Evolutionary conservation across 1,140 invertebrate genomes (phyloP).

Genomic region (Zaprionus taronus): DNA sequence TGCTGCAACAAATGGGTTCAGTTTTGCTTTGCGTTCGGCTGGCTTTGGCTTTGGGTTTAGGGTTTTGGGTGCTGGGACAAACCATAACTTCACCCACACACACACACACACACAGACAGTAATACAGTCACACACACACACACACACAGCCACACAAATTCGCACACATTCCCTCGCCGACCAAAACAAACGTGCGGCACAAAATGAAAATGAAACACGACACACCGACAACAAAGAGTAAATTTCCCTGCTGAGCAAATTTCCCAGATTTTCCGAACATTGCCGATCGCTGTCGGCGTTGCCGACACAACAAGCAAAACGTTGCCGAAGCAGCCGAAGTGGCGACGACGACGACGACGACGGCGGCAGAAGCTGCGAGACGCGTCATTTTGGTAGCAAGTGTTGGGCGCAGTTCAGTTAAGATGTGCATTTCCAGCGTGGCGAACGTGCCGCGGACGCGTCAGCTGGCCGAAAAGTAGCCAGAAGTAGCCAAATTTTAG

Average conservation of each 20-base stretch:
- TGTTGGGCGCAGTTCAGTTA: slow-evolving; percentile 70
- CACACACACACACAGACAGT: slow-evolving; percentile 37
- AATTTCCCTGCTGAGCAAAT: slow-evolving; percentile 56
- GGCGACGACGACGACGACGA: slow-evolving; percentile 15
- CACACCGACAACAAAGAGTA: slow-evolving; percentile 8
- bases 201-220: slow-evolving; percentile 22
- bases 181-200: slow-evolving; percentile 33
- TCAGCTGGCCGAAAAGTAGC: slow-evolving; percentile 54
- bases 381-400: slow-evolving; percentile 65
- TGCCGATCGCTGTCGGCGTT: slow-evolving; percentile 8
- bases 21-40: slow-evolving; percentile 47
- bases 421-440: slow-evolving; percentile 83
- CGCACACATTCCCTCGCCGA: slow-evolving; percentile 20
- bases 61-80: slow-evolving; percentile 47
- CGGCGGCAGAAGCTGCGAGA: slow-evolving; percentile 43
- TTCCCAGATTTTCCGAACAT: slow-evolving; percentile 43
- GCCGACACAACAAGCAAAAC: slow-evolving; percentile 1
- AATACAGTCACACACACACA: slow-evolving; percentile 45
- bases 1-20: slow-evolving; percentile 72
- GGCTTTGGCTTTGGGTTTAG: slow-evolving; percentile 16
- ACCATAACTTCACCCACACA: slow-evolving; percentile 53
- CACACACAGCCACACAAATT: slow-evolving; percentile 45
- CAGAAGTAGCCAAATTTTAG: slow-evolving; percentile 37
- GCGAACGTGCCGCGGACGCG: slow-evolving; percentile 79
- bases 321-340: slow-evolving; percentile 33